Evolutionary conservation across 2,113 vertebrate species (phyloP), one percentile per base, ranked within the genome.

Genomic region (Nannobrachium achirus): DNA sequence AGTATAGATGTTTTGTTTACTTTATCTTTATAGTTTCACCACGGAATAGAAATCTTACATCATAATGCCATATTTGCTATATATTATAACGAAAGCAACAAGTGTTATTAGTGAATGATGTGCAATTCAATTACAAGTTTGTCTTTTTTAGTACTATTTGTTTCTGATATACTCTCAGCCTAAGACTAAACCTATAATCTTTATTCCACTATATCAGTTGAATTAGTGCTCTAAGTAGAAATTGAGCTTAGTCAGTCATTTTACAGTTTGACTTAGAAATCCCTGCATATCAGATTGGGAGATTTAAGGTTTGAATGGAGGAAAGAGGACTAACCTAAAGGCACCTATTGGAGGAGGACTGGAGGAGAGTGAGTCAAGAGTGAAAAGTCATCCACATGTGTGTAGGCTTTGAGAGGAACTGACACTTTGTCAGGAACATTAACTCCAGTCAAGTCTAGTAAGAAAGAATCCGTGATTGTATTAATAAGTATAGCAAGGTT

Each of bases 191-290:
- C 56, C 74, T 78, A 75, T 81, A 84, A 62, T 66, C 78, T 82
- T 80, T 76, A 74, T 79, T 72, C 73, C n/a, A 41, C 59, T 70
- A 48, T 73, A 52, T 79, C 68, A 81, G 69, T 69, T 72, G 58
- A 82, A 78, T 78, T 66, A 67, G 70, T 73, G 18, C 65, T 79
- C 71, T 66, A 74, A 76, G 74, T 38, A 63, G 20, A 87, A 85
- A 66, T 80, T 59, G 73, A 81, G 82, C 73, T 79, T 73, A 77
- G 59, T 63, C 69, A 60, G 66, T 38, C 57, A 80, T 87, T 82
- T 74, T 74, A 52, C 81, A 85, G 68, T 38, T 70, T 75, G 75
- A 81, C 81, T 86, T 83, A 56, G 79, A 56, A 83, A 87, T 86
- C 86, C 78, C 73, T 38, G 69, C 57, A 68, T 64, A 86, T 85